These are phyloP conservation scores for Athripsodes cinereus DNA, from an alignment of 2,888 invertebrate species.

Conservation along the genomic window DNA sequence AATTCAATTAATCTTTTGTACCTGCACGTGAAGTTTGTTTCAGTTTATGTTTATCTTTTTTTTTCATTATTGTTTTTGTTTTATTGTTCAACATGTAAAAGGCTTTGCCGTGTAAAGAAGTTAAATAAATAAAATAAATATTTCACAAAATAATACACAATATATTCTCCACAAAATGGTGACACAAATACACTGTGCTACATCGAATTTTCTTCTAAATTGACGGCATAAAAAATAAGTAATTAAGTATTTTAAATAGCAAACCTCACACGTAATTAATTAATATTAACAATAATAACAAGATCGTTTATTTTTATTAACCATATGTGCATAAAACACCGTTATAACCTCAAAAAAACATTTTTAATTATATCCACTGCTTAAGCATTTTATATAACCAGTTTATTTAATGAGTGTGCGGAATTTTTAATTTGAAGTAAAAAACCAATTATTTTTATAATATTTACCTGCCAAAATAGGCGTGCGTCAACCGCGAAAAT, in stretches of 20 bases:
- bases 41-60: too few species aligned
- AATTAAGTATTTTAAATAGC: neutral
- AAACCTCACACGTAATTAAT: neutral
- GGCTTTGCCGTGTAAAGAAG: too few species aligned
- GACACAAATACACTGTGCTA: too few species aligned
- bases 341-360: conserved; percentile 10
- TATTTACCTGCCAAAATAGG: conserved; percentile 21
- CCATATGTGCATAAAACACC: conserved; percentile 9
- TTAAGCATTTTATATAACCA: too few species aligned
- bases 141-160: neutral
- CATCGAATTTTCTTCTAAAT: neutral
- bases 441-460: neutral
- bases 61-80: too few species aligned
- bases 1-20: too few species aligned
- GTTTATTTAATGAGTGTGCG: too few species aligned
- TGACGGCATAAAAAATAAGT: neutral
- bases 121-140: neutral
- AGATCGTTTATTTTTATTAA: neutral
- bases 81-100: too few species aligned
- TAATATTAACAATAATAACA: too few species aligned
- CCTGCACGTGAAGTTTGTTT: too few species aligned
- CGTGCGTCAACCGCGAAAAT: conserved; percentile 19
- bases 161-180: too few species aligned
- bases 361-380: neutral
- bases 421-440: neutral